Evolutionary conservation across 2,888 invertebrate genomes (phyloP), one percentile per base, ranked within the genome.

Genomic region (Agonopterix alstromeriana): DNA sequence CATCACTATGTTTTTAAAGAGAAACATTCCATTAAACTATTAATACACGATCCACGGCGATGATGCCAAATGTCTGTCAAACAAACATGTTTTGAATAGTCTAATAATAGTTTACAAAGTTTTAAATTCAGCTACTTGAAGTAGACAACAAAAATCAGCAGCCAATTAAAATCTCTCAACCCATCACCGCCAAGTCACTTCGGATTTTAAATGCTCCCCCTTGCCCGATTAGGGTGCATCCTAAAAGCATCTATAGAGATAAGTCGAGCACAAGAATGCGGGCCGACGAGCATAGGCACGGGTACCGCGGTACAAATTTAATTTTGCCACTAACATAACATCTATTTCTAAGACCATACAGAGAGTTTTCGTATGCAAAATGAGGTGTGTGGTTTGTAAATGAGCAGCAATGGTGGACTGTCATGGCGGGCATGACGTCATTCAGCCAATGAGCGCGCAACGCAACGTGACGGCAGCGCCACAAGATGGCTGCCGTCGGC

Each of bases 371-470:
- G 59, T 55, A 48, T 65, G 58, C 45, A 48, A 46, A 50, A 53
- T 52, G 58, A 53, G 45, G 27, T 51, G 52, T 58, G 57, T 62
- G 57, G 58, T 73, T 80, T 72, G 79, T 70, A 56, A 60, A 64
- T 65, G 61, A 57, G 63, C 70, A 78, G 84, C 76, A 81, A 83
- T 84, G 85, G 85, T 73, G 73, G 79, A 77, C 77, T 76, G 84
- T 82, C 82, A 86, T 85, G 84, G 83, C 82, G 83, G 70, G 75
- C 62, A 76, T 85, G 87, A 87, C 86, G 87, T 86, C 86, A 87
- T 73, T 82, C 82, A 67, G 64, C 87, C 87, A 87, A 87, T 87
- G 79, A 82, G 83, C 81, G 76, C 66, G 61, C 57, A 63, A 72
- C 58, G 68, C 72, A 63, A 64, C 69, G 80, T 85, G 86, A 86